Evolutionary conservation across 2,888 invertebrate genomes (phyloP).

Genomic region (Watsonalla cultraria): DNA sequence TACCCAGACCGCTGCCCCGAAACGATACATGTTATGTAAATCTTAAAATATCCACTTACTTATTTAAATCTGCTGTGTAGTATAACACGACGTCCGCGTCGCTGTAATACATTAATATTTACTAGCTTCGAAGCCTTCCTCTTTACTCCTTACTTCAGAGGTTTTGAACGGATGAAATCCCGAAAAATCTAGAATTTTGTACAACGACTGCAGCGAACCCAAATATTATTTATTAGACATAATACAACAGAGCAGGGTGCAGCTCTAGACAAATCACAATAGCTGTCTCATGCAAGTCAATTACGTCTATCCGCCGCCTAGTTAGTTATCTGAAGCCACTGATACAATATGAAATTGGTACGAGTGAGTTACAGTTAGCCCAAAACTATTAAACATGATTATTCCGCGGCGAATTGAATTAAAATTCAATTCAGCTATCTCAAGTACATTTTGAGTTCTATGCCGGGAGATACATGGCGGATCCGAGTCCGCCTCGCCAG

Average conservation of each 20-base stretch:
- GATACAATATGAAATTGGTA: conserved; percentile 66
- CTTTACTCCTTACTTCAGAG: no score
- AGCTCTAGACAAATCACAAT: conserved; percentile 61
- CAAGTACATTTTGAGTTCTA: conserved; percentile 11
- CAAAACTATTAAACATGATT: conserved; percentile 60
- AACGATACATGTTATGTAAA: no score
- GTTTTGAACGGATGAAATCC: no score
- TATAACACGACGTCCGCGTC: no score
- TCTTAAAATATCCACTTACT: no score
- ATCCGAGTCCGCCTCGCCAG: conserved; percentile 8
- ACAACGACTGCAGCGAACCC: neutral
- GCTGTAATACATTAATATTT: no score
- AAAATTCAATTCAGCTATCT: conserved; percentile 52
- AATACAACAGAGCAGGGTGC: conserved; percentile 7
- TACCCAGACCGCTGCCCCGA: conserved; percentile 14
- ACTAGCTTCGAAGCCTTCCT: no score
- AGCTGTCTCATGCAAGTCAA: conserved; percentile 71
- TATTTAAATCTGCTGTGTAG: no score
- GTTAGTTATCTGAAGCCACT: conserved; percentile 62
- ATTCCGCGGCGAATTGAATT: conserved; percentile 52
- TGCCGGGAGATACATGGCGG: conserved; percentile 6
- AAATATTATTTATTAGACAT: neutral
- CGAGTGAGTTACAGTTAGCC: conserved; percentile 52
- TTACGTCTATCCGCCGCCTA: conserved; percentile 69
- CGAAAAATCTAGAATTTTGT: no score